Conservation (phyloP, 2,797 vertebrate species). For the Cheirogaleus major region DNA sequence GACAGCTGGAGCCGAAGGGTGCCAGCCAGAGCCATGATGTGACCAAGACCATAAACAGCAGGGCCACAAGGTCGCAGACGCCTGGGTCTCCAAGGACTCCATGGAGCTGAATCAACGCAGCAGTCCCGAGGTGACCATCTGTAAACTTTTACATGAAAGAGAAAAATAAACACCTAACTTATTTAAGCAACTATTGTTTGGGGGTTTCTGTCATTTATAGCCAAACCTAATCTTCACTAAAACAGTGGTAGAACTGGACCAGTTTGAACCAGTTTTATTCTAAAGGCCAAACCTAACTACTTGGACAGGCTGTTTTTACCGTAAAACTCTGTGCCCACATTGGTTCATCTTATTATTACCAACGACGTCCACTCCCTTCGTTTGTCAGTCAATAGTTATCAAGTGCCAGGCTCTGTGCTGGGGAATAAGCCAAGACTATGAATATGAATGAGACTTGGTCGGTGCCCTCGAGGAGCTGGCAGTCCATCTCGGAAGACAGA, state of each 20-base stretch:
- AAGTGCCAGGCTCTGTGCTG: background rate
- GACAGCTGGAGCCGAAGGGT: background rate
- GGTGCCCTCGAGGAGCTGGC: background rate
- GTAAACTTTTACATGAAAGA: background rate
- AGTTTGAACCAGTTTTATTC: conserved; percentile 23
- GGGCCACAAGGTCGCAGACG: background rate
- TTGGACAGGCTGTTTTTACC: background rate
- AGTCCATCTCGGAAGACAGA: conserved; percentile 8
- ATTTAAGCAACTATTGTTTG: background rate
- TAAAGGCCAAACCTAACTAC: background rate
- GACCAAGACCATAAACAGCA: background rate
- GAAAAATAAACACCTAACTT: background rate
- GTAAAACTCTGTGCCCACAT: background rate
- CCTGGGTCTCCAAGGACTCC: background rate
- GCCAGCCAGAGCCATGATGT: background rate
- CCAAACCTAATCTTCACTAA: background rate
- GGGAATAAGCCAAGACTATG: background rate
- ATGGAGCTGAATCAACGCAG: background rate
- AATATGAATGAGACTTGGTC: background rate
- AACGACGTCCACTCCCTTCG: background rate
- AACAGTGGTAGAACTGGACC: background rate
- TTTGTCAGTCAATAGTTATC: background rate
- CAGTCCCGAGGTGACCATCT: background rate
- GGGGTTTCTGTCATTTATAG: background rate
- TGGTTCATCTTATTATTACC: background rate